Evolutionary conservation across 37 sponge, comb jelly and placozoan genomes (phyloP), one percentile per base, ranked within the genome.

Genomic region (Chondrosia reniformis): DNA sequence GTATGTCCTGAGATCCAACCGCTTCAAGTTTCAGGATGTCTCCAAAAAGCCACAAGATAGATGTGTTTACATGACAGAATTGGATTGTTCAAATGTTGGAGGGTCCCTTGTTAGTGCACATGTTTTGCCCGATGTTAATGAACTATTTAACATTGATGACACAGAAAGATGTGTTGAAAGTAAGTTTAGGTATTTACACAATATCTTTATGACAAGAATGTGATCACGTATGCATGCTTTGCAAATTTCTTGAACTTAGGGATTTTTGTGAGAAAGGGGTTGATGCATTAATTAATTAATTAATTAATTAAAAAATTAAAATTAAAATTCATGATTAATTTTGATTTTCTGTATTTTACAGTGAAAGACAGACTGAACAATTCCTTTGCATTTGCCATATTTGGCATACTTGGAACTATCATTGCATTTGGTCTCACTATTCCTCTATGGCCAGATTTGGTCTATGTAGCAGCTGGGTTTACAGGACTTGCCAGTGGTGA

Each of bases 361-460:
- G 87, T 86, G 80, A 90, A 86, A 74, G 39, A 17, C 21, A 56
- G 52, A 40, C 62, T 90, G 52, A 39, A 76, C 25, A 69, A 75
- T 40, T 55, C 87, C 15, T 62, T 87, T n/a, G 76, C 82, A 0
- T 81, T 86, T 36, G 54, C 84, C 46, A 72, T 91, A 10, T 30
- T 91, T 33, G 92, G 84, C 0, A 84, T 91, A 31, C 55, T 86
- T 46, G 75, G 69, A 6, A 80, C 87, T 15, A 74, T 84, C 55
- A 58, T 86, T 30, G 37, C 81, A 38, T 27, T 76, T 19, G 5
- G 56, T 40, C 67, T 91, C 22, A 67, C 46, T 76, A 65, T 91
- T 36, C 92, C 92, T 22, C 32, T 86, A 34, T 84, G 58, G 55
- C 84, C 85, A 55, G 59, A 46, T 7, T 37, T 32, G 0, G 33